These are phyloP conservation scores for Baronia brevicornis DNA, from an alignment of 2,888 invertebrate species.

Conservation along the genomic window DNA sequence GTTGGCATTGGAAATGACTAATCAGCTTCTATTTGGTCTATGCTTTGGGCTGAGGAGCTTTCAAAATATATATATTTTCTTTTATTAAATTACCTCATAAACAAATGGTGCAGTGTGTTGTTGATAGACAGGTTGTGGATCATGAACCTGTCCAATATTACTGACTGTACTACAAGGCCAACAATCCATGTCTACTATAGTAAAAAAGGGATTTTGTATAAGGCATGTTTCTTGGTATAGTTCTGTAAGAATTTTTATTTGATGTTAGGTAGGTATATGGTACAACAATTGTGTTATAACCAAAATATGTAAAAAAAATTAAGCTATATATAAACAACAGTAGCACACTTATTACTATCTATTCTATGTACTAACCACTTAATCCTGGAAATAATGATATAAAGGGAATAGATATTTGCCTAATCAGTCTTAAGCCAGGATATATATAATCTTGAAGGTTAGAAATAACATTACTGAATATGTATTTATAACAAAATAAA, in stretches of 20 bases:
- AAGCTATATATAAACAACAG: slow-evolving; percentile 1
- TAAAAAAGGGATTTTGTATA: slow-evolving; percentile 88
- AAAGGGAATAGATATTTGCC: slow-evolving; percentile 85
- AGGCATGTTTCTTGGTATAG: slow-evolving; percentile 91
- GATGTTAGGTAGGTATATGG: slow-evolving; percentile 16
- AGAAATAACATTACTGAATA: slow-evolving; percentile 80
- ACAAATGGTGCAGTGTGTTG: slow-evolving; percentile 67
- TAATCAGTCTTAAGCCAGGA: slow-evolving; percentile 83
- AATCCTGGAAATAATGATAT: slow-evolving; percentile 83
- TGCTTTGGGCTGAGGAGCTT: no score
- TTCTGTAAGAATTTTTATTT: slow-evolving; percentile 62
- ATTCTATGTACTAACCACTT: slow-evolving; percentile 71
- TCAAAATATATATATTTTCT: no score
- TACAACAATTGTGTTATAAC: not conserved
- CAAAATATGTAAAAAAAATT: slow-evolving; percentile 5
- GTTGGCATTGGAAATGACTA: no score
- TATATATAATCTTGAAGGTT: slow-evolving; percentile 88
- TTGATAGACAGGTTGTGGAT: slow-evolving; percentile 52
- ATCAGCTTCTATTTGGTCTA: no score
- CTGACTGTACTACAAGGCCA: slow-evolving; percentile 86
- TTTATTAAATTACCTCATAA: slow-evolving; percentile 58
- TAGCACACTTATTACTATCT: slow-evolving; percentile 5
- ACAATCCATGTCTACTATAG: slow-evolving; percentile 88
- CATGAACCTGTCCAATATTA: slow-evolving; percentile 80
- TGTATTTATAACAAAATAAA: slow-evolving; percentile 74